Conservation (phyloP, 2,797 vertebrate genomes). For the Sorex maritimensis region DNA sequence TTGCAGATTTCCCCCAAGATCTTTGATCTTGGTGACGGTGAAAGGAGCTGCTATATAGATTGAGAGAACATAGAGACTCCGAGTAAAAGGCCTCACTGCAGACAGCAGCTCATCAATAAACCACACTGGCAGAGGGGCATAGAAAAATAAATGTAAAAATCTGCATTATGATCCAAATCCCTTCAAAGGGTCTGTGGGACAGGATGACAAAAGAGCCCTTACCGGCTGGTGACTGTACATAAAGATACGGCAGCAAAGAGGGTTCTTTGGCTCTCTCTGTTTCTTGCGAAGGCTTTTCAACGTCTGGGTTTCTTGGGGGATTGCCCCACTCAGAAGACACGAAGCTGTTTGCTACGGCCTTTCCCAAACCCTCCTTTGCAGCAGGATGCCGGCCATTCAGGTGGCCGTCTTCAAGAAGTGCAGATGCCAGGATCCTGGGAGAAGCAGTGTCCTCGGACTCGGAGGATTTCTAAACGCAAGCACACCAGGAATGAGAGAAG, state of each 20-base stretch:
- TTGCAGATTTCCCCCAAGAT: too few species aligned
- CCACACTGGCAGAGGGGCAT: background rate
- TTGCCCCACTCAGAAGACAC: conserved; percentile 80
- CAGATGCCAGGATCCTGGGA: conserved; percentile 52
- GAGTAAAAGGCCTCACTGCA: background rate
- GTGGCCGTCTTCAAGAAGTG: conserved; percentile 54
- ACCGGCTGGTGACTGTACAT: conserved; percentile 94
- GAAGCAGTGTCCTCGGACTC: conserved; percentile 74
- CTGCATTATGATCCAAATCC: background rate
- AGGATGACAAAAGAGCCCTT: conserved; percentile 58
- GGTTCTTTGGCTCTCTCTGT: conserved; percentile 82
- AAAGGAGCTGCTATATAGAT: background rate
- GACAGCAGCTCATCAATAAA: too few species aligned
- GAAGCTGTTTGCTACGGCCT: conserved; percentile 67
- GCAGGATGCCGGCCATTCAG: conserved; percentile 50
- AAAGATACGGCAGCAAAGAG: conserved; percentile 93
- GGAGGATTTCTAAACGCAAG: conserved; percentile 84
- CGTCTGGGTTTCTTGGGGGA: conserved; percentile 70
- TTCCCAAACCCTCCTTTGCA: conserved; percentile 65
- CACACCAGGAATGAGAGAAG: conserved; percentile 71
- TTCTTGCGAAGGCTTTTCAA: conserved; percentile 79
- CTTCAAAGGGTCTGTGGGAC: background rate
- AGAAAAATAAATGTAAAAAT: background rate
- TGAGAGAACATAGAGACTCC: background rate
- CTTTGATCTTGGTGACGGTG: background rate